These are phyloP conservation scores for Microtus oregoni DNA, from an alignment of 2,113 vertebrate genomes.

Conservation along the genomic window DNA sequence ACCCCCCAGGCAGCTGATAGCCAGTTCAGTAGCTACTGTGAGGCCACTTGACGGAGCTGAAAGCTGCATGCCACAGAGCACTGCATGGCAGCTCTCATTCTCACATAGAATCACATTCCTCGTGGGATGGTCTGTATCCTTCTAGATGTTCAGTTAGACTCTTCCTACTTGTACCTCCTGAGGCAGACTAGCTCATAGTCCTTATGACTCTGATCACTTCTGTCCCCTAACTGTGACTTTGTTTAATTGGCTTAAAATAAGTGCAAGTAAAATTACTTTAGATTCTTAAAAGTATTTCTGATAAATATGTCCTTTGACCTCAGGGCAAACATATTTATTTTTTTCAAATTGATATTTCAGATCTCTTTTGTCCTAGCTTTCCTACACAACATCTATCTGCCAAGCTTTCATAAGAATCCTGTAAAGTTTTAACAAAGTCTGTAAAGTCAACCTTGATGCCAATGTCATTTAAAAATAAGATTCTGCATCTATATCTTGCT, in stretches of 20 bases:
- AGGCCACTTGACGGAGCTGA: constrained; percentile 93
- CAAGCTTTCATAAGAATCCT: background rate
- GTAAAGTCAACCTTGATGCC: background rate
- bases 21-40: constrained; percentile 90
- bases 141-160: constrained; percentile 93
- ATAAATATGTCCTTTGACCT: constrained; percentile 27
- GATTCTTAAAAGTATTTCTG: constrained; percentile 12
- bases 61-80: constrained; percentile 96
- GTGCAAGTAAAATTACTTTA: constrained; percentile 74
- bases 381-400: background rate
- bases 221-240: constrained; percentile 61
- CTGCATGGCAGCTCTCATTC: constrained; percentile 92
- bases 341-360: constrained; percentile 1
- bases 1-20: constrained; percentile 95
- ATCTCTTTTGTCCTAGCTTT: background rate
- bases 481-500: background rate
- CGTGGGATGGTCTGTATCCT: constrained; percentile 92
- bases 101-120: constrained; percentile 96
- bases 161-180: background rate
- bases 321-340: background rate
- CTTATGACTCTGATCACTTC: background rate
- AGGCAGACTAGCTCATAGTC: background rate
- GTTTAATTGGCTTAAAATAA: constrained; percentile 70
- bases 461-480: background rate
- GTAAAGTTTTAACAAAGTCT: background rate